Base-by-base conservation (phyloP, 1,140 invertebrate species). In the Venustaconcha ellipsiformis region DNA sequence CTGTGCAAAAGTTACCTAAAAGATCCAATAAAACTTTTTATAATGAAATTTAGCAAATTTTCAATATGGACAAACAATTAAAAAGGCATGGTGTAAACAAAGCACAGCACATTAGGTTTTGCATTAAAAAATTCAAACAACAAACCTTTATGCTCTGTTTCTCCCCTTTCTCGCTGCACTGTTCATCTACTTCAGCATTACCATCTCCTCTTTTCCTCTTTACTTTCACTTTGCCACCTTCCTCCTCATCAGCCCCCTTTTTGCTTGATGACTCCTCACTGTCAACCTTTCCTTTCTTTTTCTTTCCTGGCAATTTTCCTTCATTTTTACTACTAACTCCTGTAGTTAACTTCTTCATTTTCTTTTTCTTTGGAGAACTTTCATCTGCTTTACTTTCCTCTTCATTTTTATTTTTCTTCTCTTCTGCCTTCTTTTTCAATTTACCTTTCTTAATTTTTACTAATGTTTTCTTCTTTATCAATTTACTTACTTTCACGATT, bases 161-260 rank as follows among this genome's bases (percentile, higher is more conserved):
- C 37, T 48, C 37, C 11, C 11, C 5, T 48, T 48, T 48, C 6
- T 48, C 37, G 11, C 11, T 6, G 6, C 37, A 6, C 11, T 62
- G 62, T 48, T 30, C 17, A 72, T 20, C 60, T 23, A 64, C 65
- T 2, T 57, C 20, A 12, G 30, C 62, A 26, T 68, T 30, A 14
- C 69, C 73, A 55, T 26, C 64, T 15, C n/a, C 57, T 30, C 15
- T 15, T 57, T 74, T 74, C 66, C 63, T 74, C 67, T 69, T 74
- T 1, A 18, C 73, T 59, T 55, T 48, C 37, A 30, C 48, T 30
- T 5, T 62, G 11, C 60, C 63, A 74, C 65, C 37, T 59, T 67
- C 66, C 14, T 58, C 14, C 30, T n/a, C n/a, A n/a, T 74, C 73
- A 68, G 26, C 55, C 20, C 4, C 59, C 15, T 37, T 26, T 26